Percentiles rank a stretch among this genome's conserved stretches.
Conservation (phyloP, 1,140 invertebrate genomes). For the Sycophila sp. region DNA sequence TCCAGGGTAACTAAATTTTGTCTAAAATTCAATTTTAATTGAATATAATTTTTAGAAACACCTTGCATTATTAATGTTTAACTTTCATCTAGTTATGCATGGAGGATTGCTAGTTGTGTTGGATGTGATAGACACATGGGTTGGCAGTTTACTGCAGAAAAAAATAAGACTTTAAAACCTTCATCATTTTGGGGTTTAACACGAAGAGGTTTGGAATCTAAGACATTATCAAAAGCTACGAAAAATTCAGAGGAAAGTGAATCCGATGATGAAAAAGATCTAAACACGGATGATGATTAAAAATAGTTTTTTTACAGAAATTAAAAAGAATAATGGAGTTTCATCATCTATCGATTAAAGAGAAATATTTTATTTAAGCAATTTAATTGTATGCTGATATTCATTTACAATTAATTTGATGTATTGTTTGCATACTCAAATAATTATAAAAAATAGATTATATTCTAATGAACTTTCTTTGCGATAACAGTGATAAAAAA, state of each 20-base stretch:
- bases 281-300: constrained; percentile 9
- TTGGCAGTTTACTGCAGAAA: constrained; percentile 79
- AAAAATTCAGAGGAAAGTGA: background rate
- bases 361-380: too few relatives aligned
- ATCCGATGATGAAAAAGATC: background rate
- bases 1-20: constrained; percentile 73
- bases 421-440: too few relatives aligned
- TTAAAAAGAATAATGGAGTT: too few relatives aligned
- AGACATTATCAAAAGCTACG: constrained; percentile 14
- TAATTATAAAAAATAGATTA: too few relatives aligned
- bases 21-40: background rate
- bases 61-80: too few relatives aligned
- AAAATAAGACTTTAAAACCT: constrained; percentile 70
- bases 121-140: constrained; percentile 78
- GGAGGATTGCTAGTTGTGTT: constrained; percentile 79
- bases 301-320: too few relatives aligned
- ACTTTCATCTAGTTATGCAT: constrained; percentile 74
- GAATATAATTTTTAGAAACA: background rate
- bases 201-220: constrained; percentile 48
- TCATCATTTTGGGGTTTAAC: constrained; percentile 79
- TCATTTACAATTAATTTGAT: background rate
- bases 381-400: too few relatives aligned
- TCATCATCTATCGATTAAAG: too few relatives aligned
- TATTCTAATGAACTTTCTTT: too few relatives aligned
- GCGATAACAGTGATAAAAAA: too few relatives aligned